Percentiles rank a stretch among this genome's conserved stretches.
Conservation (phyloP, 1,140 invertebrate genomes). For the Diprion similis region DNA sequence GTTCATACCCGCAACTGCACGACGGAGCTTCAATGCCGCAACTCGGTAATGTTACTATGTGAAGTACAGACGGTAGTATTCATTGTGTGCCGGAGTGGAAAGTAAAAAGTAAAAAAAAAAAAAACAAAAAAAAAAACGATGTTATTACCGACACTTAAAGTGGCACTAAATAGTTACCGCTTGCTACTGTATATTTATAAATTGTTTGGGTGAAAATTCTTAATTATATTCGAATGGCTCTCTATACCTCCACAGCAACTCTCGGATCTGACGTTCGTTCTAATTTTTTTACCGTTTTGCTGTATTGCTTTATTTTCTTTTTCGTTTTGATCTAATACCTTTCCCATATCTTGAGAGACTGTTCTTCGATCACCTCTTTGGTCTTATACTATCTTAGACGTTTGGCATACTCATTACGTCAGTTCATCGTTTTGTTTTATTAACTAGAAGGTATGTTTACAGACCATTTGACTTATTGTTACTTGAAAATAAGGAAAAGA, state of each 20-base stretch:
- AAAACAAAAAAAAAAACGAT: background rate
- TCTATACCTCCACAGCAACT: background rate
- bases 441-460: too few relatives aligned
- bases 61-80: slow-evolving; percentile 29
- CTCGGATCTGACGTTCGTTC: background rate
- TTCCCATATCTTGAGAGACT: too few relatives aligned
- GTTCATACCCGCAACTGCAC: too few relatives aligned
- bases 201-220: background rate
- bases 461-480: too few relatives aligned
- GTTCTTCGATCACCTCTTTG: too few relatives aligned
- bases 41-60: background rate
- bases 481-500: too few relatives aligned
- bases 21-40: background rate
- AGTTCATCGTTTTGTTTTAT: too few relatives aligned
- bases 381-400: too few relatives aligned
- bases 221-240: background rate
- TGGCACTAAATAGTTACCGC: background rate
- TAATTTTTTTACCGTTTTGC: background rate
- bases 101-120: too few relatives aligned
- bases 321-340: too few relatives aligned
- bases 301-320: background rate
- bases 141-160: slow-evolving; percentile 2
- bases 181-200: background rate
- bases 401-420: too few relatives aligned
- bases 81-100: slow-evolving; percentile 28